Evolutionary conservation across 1,140 invertebrate species (phyloP).

Genomic region (Pantala flavescens): DNA sequence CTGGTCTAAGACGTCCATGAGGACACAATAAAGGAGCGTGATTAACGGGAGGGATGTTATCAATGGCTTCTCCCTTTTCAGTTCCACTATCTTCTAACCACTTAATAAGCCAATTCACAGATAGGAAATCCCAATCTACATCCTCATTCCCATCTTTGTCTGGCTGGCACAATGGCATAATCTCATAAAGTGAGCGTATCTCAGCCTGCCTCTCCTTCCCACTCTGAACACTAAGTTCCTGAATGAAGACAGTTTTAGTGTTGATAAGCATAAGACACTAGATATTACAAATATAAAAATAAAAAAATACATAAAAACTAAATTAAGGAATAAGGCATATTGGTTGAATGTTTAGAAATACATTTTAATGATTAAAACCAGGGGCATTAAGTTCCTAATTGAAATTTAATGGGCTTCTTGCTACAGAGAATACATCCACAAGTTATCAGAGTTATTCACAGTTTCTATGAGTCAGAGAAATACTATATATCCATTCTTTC

Average conservation of each 20-base stretch:
- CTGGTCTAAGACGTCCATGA: slow-evolving; percentile 38
- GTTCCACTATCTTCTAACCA: slow-evolving; percentile 32
- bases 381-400: too few species aligned
- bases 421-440: too few species aligned
- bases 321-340: too few species aligned
- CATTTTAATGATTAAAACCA: too few species aligned
- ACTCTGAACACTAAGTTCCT: slow-evolving; percentile 40
- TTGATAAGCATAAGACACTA: slow-evolving; percentile 14
- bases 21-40: slow-evolving; percentile 38
- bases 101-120: slow-evolving; percentile 40
- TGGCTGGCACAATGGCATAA: neutral
- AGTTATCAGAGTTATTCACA: too few species aligned
- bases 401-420: too few species aligned
- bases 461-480: too few species aligned
- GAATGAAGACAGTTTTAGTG: slow-evolving; percentile 14
- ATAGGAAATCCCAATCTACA: slow-evolving; percentile 39
- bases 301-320: too few species aligned
- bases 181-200: slow-evolving; percentile 26
- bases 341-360: too few species aligned
- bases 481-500: too few species aligned
- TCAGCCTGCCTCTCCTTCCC: slow-evolving; percentile 33
- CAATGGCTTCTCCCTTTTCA: neutral
- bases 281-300: too few species aligned
- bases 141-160: slow-evolving; percentile 14
- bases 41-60: slow-evolving; percentile 33